Base-by-base conservation (phyloP, 2,797 vertebrate species). In the Emys orbicularis region DNA sequence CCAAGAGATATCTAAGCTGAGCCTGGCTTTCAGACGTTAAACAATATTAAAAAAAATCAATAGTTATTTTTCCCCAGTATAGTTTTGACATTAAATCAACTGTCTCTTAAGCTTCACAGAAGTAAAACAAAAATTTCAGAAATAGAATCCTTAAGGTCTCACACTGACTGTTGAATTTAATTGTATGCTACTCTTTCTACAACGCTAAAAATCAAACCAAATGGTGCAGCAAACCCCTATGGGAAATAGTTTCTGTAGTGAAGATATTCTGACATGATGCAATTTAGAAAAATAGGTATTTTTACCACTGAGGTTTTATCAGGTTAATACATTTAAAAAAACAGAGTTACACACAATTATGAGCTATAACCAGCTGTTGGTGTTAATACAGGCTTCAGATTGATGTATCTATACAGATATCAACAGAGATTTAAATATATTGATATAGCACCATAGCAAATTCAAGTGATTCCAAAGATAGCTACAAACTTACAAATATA, bases 361-460 rank as follows among this genome's bases (percentile, higher is more conserved):
- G 34, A 50, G 56, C 6, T 50, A 87, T n/a, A 52, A 85, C 76
- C 87, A 47, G 90, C 84, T 59, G 61, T 34, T 91, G 90, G 19
- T 74, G 85, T 80, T 52, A 85, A 97, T 91, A 77, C 93, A 90
- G 82, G 91, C 91, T 94, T 84, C 34, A 53, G 74, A 84, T 96
- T 80, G 79, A 86, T 37, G 79, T 86, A 96, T 89, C 74, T 72
- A 93, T 92, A 95, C 52, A 96, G 21, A 29, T 89, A 94, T 61
- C 86, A 93, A 93, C 44, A 92, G 74, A 88, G 52, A 88, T 95
- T 97, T 88, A 95, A 79, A 93, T 81, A 68, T 92, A 90, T 34
- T 95, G 76, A 95, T 97, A 96, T 98, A 98, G 98, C 98, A 98
- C 98, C 98, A 97, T 97, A 97, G 97, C 97, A 98, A 97, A 96